Base-by-base conservation (phyloP, 2,888 invertebrate species). In the Perizoma affinitatum region DNA sequence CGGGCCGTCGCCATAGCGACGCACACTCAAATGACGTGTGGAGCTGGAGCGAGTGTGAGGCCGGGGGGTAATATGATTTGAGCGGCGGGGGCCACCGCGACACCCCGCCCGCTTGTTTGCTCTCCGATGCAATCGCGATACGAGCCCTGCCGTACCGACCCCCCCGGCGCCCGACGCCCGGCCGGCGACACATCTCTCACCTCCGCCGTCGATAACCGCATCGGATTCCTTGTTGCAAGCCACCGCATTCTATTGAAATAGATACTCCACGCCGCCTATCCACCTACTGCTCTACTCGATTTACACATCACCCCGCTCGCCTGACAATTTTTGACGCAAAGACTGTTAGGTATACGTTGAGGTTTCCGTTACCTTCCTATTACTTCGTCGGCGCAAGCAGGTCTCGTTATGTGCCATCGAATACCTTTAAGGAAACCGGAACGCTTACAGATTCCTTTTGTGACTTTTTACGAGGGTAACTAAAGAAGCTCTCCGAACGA, bases 21-120 rank as follows among this genome's bases (percentile, higher is more conserved):
- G 94, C 93, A 93, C 93, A 92, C 93, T 93, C 93, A 93, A 93
- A 94, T 94, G 94, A 94, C 94, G 94, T 94, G 94, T 94, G 94
- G 82, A 86, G 84, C 74, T 77, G 71, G 75, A 69, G 72, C 78
- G 80, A 83, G 89, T 85, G 87, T 86, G 87, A 83, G 88, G 80
- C 81, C 75, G 87, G 90, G 88, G n/a, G 91, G 91, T 91, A 90
- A 91, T 90, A 92, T 91, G 91, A 91, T 91, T 91, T 91, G 90
- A 90, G 87, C 88, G 82, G 79, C 82, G 83, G 84, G 82, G 83
- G 80, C 75, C 79, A 69, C 76, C 79, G 83, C 87, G 83, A 82
- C 86, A 84, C 88, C 87, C 86, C 90, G 83, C 87, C 87, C 88
- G 88, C 90, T 88, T 91, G 91, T 92, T 91, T 92, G 91, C 90